Evolutionary conservation across 2,888 invertebrate species (phyloP), one percentile per base, ranked within the genome.

Genomic region (Idaea biselata): DNA sequence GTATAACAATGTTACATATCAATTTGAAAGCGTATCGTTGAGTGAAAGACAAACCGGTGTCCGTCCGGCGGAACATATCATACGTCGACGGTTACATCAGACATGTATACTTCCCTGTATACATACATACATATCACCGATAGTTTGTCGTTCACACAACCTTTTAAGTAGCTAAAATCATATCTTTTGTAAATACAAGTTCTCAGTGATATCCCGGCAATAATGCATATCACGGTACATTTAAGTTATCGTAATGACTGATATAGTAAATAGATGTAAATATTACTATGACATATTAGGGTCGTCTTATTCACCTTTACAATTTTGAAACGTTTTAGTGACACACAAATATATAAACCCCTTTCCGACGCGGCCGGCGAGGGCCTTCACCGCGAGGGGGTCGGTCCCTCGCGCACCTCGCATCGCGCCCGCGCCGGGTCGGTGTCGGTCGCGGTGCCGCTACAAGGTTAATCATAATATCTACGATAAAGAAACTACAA

Each of bases 141-240:
- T 69, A 68, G 68, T 74, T 67, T 68, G 74, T 74, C 63, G 69
- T 73, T 76, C 73, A 61, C 76, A 75, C 73, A 73, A 69, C 66
- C 67, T 63, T 32, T 44, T 66, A 68, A 73, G 71, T 70, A 70
- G 70, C 76, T 75, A 75, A 75, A 68, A 81, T 78, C 82, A 81
- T 83, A 83, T 80, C 82, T 77, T 74, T 76, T 85, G 85, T 85
- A 84, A 79, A 84, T 83, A 82, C 69, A 71, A 73, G 70, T 79
- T 77, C 73, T 77, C 78, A 84, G 87, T 83, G 84, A 87, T 86
- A 82, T 82, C 89, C 91, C 91, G 91, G 91, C 91, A 90, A 89
- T 87, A 85, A 91, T 90, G 91, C 90, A 88, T 89, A 89, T 91
- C 89, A 85, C 87, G 78, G 81, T 83, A 84, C 78, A 72, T 70